A percentile compares a stretch with the other conserved stretches of the same genome.
phyloP scores from a whole-genome alignment of 2,888 invertebrate genomes.

The Netelia fuscicornis region DNA sequence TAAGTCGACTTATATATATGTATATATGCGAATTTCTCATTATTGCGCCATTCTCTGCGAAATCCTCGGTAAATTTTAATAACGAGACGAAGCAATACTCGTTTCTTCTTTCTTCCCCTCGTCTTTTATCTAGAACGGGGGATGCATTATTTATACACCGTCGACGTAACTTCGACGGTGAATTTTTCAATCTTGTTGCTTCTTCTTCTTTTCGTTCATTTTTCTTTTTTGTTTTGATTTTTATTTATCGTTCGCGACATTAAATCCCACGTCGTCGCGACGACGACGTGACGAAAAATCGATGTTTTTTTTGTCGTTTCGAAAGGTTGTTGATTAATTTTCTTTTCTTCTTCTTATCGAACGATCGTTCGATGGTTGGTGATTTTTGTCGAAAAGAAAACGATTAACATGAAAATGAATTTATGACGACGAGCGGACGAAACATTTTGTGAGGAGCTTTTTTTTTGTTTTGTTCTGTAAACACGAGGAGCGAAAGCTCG shows the following conservation, averaged over 20 bases:
- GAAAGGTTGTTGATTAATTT: too few species aligned
- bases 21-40: slow-evolving; percentile 38
- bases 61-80: slow-evolving; percentile 49
- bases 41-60: slow-evolving; percentile 43
- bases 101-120: slow-evolving; percentile 22
- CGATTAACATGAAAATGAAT: too few species aligned
- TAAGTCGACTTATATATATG: slow-evolving; percentile 17
- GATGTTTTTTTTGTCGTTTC: neutral
- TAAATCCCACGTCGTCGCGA: neutral
- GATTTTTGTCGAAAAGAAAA: neutral
- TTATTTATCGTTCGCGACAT: neutral
- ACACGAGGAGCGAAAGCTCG: slow-evolving; percentile 7
- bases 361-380: neutral
- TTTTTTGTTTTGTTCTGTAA: neutral
- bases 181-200: neutral
- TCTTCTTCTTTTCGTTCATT: neutral
- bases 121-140: neutral
- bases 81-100: slow-evolving; percentile 34
- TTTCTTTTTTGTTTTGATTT: neutral
- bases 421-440: neutral
- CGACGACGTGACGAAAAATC: neutral
- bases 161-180: neutral
- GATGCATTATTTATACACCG: slow-evolving; percentile 32
- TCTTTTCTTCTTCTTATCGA: too few species aligned
- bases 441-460: neutral